Base-by-base conservation (phyloP, 2,888 invertebrate genomes). In the Chloroclystis v-ata region DNA sequence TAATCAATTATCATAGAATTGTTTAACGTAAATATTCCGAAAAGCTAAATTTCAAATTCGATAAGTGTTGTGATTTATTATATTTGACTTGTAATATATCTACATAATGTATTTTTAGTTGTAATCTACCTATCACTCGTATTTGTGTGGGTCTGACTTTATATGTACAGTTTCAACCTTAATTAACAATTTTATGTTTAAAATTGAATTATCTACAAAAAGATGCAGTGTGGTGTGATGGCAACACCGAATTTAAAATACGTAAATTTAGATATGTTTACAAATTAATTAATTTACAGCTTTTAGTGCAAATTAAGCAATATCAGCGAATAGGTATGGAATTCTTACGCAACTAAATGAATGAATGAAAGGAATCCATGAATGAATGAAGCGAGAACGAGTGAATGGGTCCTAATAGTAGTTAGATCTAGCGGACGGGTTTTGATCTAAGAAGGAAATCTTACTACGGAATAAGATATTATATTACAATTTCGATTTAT, bases 401-500 rank as follows among this genome's bases (percentile, higher is more conserved):
- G 20, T 4, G 20, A 6, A 25, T 42, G 51, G 45, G 12, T 47
- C 37, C 37, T 57, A 56, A 47, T 41, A 52, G 42, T 57, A 54
- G 53, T 56, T 54, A 56, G 69, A 54, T 30, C 77, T 82, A 81
- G 67, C 79, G 83, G 83, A 84, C 83, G 83, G 83, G 83, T 73
- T 63, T 66, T 71, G 77, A 82, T 69, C 72, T 74, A 79, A 60
- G 54, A 44, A 56, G 63, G 52, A 60, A 60, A 53, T 58, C 51
- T 65, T 63, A 66, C 72, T 74, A 75, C 73, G 70, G 56, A 65
- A 35, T 20, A 33, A 32, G 5, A 35, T 35, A 33, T 16, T 32
- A 4, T 9, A 14, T 9, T n/a, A n/a, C n/a, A n/a, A n/a, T n/a
- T n/a, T n/a, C n/a, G n/a, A n/a, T n/a, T n/a, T n/a, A n/a, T n/a